Conservation (phyloP, 1,140 invertebrate genomes). For the Dermatophagoides farinae region DNA sequence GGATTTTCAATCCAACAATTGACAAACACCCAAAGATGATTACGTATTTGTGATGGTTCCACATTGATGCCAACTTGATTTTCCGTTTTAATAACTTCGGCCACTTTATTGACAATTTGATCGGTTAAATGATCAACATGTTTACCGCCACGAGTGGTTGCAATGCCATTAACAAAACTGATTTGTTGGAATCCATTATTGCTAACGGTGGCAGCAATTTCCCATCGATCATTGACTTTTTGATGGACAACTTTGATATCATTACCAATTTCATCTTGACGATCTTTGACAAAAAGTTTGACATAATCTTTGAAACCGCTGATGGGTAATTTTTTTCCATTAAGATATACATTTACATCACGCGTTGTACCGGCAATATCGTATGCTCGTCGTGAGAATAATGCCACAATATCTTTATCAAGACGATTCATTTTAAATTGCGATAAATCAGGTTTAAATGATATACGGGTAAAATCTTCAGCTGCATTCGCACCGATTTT, state of each 20-base stretch:
- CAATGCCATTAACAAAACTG: constrained; percentile 98
- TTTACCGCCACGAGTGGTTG: too few relatives aligned
- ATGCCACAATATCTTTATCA: constrained; percentile 67
- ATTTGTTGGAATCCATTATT: constrained; percentile 81
- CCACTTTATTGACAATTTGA: too few relatives aligned
- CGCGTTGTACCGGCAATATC: constrained; percentile 76
- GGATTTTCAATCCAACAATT: constrained; percentile 98
- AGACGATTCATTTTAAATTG: constrained; percentile 99
- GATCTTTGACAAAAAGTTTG: constrained; percentile 67
- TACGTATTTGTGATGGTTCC: constrained; percentile 67
- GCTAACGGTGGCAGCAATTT: constrained; percentile 76
- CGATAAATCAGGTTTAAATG: constrained; percentile 77
- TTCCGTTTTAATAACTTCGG: constrained; percentile 69
- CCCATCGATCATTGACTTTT: constrained; percentile 67
- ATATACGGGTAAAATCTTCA: constrained; percentile 84
- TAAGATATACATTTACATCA: constrained; percentile 83
- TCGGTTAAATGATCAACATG: too few relatives aligned
- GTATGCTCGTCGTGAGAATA: constrained; percentile 83
- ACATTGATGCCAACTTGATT: constrained; percentile 56
- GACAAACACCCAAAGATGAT: constrained; percentile 93
- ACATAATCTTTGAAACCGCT: constrained; percentile 94
- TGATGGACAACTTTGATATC: constrained; percentile 84
- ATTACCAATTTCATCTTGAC: too few relatives aligned
- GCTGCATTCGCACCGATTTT: constrained; percentile 38
- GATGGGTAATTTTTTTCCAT: constrained; percentile 63